A percentile compares a stretch with the other conserved stretches of the same genome.
These are phyloP conservation scores for Rutilus rutilus DNA, from an alignment of 2,113 vertebrate genomes.

Conservation along the genomic window DNA sequence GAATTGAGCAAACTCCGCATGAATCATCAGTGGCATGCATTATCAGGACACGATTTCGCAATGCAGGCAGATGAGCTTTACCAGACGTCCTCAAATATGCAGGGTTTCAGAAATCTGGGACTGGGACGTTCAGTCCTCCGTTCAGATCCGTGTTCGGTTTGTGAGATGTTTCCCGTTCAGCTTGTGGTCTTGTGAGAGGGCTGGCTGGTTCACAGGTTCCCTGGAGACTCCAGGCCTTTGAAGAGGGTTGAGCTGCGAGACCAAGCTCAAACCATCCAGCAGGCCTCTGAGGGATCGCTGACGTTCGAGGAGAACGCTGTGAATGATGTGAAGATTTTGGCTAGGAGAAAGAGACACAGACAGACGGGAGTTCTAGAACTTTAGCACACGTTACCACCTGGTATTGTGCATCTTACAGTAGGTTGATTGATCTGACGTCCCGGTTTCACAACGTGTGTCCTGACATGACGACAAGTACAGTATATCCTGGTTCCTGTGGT, in stretches of 20 bases:
- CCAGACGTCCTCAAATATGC: not conserved
- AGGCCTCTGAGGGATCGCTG: not conserved
- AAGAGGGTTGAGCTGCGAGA: slow-evolving; percentile 8
- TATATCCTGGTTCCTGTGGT: not conserved
- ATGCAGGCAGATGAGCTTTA: not conserved
- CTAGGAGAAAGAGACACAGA: not conserved
- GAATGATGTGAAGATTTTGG: not conserved
- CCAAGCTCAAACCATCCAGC: slow-evolving; percentile 5
- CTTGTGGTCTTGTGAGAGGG: not conserved
- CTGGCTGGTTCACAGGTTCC: not conserved
- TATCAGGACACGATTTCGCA: not conserved
- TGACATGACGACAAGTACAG: not conserved
- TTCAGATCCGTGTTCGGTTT: not conserved
- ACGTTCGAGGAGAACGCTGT: not conserved
- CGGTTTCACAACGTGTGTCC: not conserved
- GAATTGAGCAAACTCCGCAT: not conserved
- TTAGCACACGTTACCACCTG: not conserved
- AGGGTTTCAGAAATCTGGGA: not conserved
- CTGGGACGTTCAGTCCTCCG: not conserved
- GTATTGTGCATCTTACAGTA: not conserved
- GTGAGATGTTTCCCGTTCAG: not conserved
- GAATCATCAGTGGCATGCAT: not conserved
- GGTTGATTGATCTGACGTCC: not conserved
- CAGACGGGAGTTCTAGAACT: not conserved
- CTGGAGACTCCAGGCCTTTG: slow-evolving; percentile 15